A percentile compares a stretch with the other conserved stretches of the same genome.
phyloP scores from a whole-genome alignment of 1,140 invertebrate genomes.

The Augochlora pura region DNA sequence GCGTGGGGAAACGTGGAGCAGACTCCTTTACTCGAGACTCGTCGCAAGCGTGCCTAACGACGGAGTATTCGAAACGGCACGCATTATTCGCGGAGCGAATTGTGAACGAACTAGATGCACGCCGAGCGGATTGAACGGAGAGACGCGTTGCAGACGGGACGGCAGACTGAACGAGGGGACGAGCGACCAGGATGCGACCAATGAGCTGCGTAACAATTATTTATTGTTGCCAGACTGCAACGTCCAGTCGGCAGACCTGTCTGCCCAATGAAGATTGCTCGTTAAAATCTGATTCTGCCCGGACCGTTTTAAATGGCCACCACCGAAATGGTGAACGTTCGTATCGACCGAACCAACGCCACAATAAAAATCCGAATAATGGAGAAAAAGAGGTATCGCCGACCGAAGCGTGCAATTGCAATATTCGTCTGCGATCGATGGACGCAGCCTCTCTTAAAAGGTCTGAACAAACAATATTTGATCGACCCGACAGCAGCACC shows the following conservation, averaged over 20 bases:
- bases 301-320: conserved; percentile 14
- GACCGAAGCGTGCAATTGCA: too few species aligned
- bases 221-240: conserved; percentile 75
- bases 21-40: not conserved
- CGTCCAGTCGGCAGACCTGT: conserved; percentile 60
- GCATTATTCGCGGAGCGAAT: not conserved
- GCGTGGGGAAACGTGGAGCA: too few species aligned
- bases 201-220: conserved; percentile 78
- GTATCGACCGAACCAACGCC: too few species aligned
- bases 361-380: too few species aligned
- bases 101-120: not conserved
- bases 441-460: too few species aligned
- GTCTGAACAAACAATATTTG: too few species aligned
- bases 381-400: too few species aligned
- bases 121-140: conserved; percentile 64
- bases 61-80: not conserved
- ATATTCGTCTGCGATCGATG: too few species aligned
- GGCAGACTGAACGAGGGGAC: conserved; percentile 73
- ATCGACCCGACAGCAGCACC: too few species aligned
- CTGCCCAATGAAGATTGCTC: conserved; percentile 63
- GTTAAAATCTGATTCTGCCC: conserved; percentile 56
- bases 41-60: not conserved
- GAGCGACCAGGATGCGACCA: conserved; percentile 77
- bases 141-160: conserved; percentile 69
- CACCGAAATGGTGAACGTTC: not conserved